Base-by-base conservation (phyloP, 1,140 invertebrate genomes). In the Druon quercuslanigerum region DNA sequence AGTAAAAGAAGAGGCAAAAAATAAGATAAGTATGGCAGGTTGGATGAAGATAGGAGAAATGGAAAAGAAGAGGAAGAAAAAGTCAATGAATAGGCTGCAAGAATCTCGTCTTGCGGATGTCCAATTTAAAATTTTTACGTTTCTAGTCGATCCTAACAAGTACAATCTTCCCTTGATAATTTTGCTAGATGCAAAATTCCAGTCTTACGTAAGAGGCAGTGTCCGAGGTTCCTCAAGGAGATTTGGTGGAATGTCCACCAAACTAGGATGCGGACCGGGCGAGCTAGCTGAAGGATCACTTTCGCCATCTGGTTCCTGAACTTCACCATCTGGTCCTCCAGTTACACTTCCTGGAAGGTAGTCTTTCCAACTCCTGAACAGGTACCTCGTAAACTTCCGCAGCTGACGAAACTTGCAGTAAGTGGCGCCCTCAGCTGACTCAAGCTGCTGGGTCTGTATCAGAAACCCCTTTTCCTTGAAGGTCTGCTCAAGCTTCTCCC, bases 361-460 rank as follows among this genome's bases (percentile, higher is more conserved):
- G 88, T 98, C 96, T 87, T 97, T 97, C 97, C 97, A 98, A 85
- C 96, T 97, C 74, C 97, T 93, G 83, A 98, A 97, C 56, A 98
- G 92, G 88, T 98, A 98, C 46, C 97, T 93, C 0, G 97, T 98
- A 84, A 98, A 98, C 87, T 98, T 98, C 77, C 96, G 92, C 13
- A 98, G 90, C 85, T 98, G 97, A 56, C 97, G 92, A 86, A 98
- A 98, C 89, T 98, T 98, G 90, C 97, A 98, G 85, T 98, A 98
- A 0, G 97, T 98, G 0, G 97, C 96, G 0, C 97, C 97, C 88
- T 98, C 96, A 0, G 96, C 97, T 0, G 96, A 97, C 87, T 97
- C 96, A 46, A 98, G 88, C 85, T 98, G 97, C 87, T 98, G 97
- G 0, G 97, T 98, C 86, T 98, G 96, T 66, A 98, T 98, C 12